These are phyloP conservation scores for Galaxias olidus DNA, from an alignment of 2,797 vertebrate species.

Conservation along the genomic window DNA sequence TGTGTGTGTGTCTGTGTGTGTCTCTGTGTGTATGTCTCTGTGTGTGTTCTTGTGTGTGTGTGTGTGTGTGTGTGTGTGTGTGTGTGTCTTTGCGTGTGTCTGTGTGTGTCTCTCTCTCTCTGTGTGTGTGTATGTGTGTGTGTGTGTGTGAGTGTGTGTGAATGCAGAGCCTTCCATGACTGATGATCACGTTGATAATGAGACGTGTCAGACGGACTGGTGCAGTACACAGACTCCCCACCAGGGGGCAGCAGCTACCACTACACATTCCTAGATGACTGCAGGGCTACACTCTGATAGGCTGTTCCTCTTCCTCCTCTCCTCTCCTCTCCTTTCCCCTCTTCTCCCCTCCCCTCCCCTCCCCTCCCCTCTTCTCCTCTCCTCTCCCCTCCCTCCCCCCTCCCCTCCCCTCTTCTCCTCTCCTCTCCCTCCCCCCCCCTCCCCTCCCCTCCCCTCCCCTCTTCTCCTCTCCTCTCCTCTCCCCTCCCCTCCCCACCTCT, in stretches of 20 bases:
- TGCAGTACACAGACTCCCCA: too few species aligned
- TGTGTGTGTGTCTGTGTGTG: constrained; percentile 3
- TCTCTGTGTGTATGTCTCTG: too few species aligned
- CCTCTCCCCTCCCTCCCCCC: background rate
- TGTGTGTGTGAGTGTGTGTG: constrained; percentile 10
- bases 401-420: too few species aligned
- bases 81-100: constrained; percentile 7
- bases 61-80: background rate
- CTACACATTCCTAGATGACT: too few species aligned
- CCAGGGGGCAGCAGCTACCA: too few species aligned
- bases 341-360: background rate
- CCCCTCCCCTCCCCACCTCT: background rate
- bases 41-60: too few species aligned
- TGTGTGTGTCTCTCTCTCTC: too few species aligned
- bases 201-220: too few species aligned
- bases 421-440: too few species aligned
- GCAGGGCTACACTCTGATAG: background rate
- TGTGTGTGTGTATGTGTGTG: background rate
- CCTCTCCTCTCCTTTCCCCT: background rate
- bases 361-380: background rate
- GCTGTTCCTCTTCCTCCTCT: background rate
- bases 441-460: background rate
- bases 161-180: too few species aligned
- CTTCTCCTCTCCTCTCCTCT: too few species aligned
- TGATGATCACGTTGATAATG: too few species aligned